Evolutionary conservation across 2,113 vertebrate species (phyloP).

Genomic region (Notarius quadriscutis): DNA sequence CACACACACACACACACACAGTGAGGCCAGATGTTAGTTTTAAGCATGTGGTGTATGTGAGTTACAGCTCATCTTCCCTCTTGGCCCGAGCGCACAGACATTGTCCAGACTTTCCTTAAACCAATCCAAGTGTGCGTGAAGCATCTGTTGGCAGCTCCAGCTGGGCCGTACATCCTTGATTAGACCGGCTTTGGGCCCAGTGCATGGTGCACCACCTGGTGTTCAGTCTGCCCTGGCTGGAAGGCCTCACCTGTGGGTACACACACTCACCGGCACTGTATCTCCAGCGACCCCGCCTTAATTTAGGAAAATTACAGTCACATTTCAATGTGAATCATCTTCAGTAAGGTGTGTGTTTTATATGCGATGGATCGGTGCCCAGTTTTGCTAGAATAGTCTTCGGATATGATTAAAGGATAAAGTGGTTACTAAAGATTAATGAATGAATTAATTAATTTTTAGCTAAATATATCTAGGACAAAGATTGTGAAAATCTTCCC

Average conservation of each 20-base stretch:
- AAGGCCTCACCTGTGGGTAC: constrained; percentile 70
- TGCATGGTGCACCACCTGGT: constrained; percentile 72
- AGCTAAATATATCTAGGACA: neutral
- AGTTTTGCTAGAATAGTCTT: neutral
- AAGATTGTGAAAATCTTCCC: neutral
- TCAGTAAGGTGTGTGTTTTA: neutral
- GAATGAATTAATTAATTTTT: neutral
- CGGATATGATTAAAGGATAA: neutral
- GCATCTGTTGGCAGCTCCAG: constrained; percentile 77
- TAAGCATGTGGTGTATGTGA: constrained; percentile 37
- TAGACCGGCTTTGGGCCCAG: constrained; percentile 67
- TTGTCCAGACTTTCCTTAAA: constrained; percentile 65
- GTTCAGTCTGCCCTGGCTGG: constrained; percentile 64
- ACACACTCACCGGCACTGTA: constrained; percentile 8
- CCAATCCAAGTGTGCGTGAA: constrained; percentile 65
- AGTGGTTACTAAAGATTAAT: constrained; percentile 4
- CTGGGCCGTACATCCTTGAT: constrained; percentile 73
- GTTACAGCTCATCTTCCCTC: constrained; percentile 55
- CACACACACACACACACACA: constrained; percentile 37
- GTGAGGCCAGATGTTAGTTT: constrained; percentile 50
- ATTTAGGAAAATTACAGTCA: neutral
- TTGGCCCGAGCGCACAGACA: constrained; percentile 48
- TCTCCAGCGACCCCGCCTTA: constrained; percentile 4
- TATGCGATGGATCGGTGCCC: neutral
- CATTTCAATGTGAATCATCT: neutral